Base-by-base conservation (phyloP, 2,888 invertebrate species). In the Biston stratarius region DNA sequence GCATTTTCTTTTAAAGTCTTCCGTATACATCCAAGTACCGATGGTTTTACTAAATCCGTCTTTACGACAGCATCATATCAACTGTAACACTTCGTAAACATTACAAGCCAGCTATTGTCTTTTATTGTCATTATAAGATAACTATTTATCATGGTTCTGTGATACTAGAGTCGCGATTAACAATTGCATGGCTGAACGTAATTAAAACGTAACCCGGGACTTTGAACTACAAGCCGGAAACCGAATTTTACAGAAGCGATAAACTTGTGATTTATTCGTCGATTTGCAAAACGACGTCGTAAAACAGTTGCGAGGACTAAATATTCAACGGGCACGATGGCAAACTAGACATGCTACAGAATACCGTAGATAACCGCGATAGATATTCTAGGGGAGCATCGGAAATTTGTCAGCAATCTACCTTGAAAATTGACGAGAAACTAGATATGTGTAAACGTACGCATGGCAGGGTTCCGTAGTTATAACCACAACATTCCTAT, bases 241-340 rank as follows among this genome's bases (percentile, higher is more conserved):
- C 64, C 66, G 62, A 71, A 74, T 70, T 71, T 73, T 66, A 71
- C 73, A 70, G 64, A 61, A 64, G 59, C 70, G 70, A 73, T 74
- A 73, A 74, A 74, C 70, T 70, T 64, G 70, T 70, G 70, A 74
- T 73, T 74, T 73, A 74, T 74, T 67, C 69, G 60, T 59, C 68
- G 71, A 71, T 70, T 72, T 53, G 64, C 71, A 67, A 70, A 70
- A 62, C 69, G 67, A 68, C 67, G 63, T 73, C 73, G 71, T 74
- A 73, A 74, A 73, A 70, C 69, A 68, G 70, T 72, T 66, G 64
- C 70, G 67, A 55, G 63, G 68, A 70, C 70, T 73, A 73, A 68
- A 66, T 69, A 66, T 68, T 66, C 68, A 65, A 61, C 61, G 63
- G 61, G 63, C 57, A 58, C 60, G 63, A 56, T 48, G 64, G 45